Base-by-base conservation (phyloP, 2,888 invertebrate species). In the Cryptus viduatorius region DNA sequence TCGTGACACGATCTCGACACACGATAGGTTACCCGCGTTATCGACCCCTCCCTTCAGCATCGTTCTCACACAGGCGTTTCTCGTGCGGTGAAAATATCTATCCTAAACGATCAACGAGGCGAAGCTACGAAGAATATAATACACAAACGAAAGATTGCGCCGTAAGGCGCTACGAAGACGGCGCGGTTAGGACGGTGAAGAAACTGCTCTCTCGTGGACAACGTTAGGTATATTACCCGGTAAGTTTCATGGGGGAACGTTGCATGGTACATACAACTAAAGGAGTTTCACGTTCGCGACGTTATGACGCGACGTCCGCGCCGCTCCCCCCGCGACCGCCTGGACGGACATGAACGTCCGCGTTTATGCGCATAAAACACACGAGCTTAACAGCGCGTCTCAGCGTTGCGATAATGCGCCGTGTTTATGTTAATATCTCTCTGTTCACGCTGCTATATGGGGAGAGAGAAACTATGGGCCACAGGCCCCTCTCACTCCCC, bases 371-470 rank as follows among this genome's bases (percentile, higher is more conserved):
- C 87, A 88, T 87, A 88, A 89, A 88, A 89, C 83, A 88, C 87
- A 86, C 86, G 50, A 68, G 87, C 87, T 89, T 87, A 90, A 89
- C 89, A 88, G 88, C 90, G 87, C 87, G 87, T 61, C 61, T 88
- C 84, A 85, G 88, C 88, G 87, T 90, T 87, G 88, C 89, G 89
- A 90, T 90, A 90, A 89, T 90, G 88, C 88, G 86, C 85, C 89
- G 89, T 89, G 89, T 89, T 89, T 89, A 90, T 90, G 89, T 89
- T 89, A 89, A 90, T 89, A 86, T 87, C 83, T 83, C 81, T 87
- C 85, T 85, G 84, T 31, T 29, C 72, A 61, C 46, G 73, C 61
- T 73, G 59, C 46, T 31, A n/a, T n/a, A 46, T 46, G 72, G 44
- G 59, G 31, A 61, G 56, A 24, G 56, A 61, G 61, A 61, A 8